These are phyloP conservation scores for Meleagris gallopavo DNA, from an alignment of 2,113 vertebrate species.

Conservation along the genomic window DNA sequence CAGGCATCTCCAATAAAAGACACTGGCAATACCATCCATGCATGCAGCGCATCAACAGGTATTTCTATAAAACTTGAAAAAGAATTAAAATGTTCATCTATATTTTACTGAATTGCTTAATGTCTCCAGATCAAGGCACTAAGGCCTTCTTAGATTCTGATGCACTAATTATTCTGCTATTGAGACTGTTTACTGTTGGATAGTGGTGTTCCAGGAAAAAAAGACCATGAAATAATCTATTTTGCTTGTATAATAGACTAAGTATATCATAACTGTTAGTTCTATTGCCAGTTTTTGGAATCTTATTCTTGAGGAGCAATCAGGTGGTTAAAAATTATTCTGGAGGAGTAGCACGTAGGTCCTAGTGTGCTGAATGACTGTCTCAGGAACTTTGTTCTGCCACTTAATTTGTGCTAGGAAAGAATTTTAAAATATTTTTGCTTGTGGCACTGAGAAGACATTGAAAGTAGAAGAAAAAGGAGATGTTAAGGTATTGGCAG, in stretches of 20 bases:
- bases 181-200: background rate
- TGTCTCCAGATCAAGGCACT: background rate
- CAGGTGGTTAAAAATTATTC: background rate
- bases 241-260: background rate
- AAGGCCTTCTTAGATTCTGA: background rate
- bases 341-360: accelerated
- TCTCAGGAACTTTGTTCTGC: background rate
- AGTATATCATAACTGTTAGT: background rate
- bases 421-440: background rate
- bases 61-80: background rate
- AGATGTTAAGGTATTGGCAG: background rate
- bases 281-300: background rate
- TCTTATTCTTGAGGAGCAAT: background rate
- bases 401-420: background rate
- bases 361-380: background rate
- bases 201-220: background rate
- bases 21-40: background rate
- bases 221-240: background rate
- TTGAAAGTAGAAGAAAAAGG: background rate
- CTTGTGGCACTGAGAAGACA: background rate
- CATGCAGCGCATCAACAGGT: background rate
- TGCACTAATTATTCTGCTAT: slow-evolving; percentile 16
- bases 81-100: background rate
- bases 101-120: background rate
- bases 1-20: background rate